Conservation (phyloP, 2,797 vertebrate species). For the Microctenopoma steveboyesi region DNA sequence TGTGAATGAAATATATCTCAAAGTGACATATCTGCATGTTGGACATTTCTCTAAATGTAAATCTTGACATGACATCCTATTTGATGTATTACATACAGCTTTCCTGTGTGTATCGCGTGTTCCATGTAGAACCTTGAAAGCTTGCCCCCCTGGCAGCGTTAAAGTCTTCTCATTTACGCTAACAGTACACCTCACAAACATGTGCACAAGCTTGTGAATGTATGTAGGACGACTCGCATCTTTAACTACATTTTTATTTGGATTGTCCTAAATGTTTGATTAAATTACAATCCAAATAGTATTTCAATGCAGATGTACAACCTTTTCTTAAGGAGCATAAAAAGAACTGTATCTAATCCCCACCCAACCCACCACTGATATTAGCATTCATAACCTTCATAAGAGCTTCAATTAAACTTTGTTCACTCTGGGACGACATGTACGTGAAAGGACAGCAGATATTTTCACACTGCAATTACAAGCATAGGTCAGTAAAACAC, state of each 20-base stretch:
- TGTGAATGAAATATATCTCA: background rate
- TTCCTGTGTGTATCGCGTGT: too few relatives aligned
- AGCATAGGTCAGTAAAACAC: conserved; percentile 72
- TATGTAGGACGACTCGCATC: background rate
- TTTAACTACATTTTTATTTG: background rate
- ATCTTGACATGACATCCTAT: too few relatives aligned
- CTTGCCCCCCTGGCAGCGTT: background rate
- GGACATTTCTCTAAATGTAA: too few relatives aligned
- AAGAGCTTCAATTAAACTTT: conserved; percentile 77
- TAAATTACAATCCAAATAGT: background rate
- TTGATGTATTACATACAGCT: too few relatives aligned
- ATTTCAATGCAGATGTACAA: background rate
- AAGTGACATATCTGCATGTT: too few relatives aligned
- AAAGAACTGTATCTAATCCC: conserved; percentile 16
- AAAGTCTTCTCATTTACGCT: conserved; percentile 6
- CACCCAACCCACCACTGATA: conserved; percentile 26
- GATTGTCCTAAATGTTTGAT: background rate
- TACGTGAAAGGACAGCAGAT: conserved; percentile 73
- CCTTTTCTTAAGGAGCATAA: background rate
- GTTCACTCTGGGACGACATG: conserved; percentile 66
- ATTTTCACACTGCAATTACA: conserved; percentile 78
- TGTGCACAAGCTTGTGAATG: conserved; percentile 3
- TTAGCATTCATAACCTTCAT: conserved; percentile 68
- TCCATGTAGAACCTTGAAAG: conserved; percentile 20
- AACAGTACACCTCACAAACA: conserved; percentile 7